These are phyloP conservation scores for Tympanoctomys barrerae DNA, from an alignment of 2,797 vertebrate genomes.

Conservation along the genomic window DNA sequence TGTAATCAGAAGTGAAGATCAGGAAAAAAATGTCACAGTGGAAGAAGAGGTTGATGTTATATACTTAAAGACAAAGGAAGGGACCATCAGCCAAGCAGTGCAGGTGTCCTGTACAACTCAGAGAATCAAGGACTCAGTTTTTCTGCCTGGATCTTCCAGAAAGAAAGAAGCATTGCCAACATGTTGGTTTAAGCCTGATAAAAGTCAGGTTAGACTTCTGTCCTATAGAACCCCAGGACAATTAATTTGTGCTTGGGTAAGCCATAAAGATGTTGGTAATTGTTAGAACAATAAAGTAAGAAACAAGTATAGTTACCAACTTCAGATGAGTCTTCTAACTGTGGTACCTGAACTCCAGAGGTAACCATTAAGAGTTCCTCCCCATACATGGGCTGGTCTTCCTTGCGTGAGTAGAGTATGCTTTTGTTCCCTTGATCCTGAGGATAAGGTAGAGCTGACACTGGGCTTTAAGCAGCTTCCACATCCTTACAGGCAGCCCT, in stretches of 20 bases:
- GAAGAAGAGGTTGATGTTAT: not conserved
- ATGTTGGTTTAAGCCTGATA: not conserved
- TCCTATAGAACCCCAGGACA: not conserved
- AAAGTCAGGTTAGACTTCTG: not conserved
- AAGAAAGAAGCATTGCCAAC: not conserved
- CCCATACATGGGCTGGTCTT: too few species aligned
- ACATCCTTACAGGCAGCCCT: not conserved
- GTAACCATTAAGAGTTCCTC: not conserved
- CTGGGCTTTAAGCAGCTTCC: not conserved
- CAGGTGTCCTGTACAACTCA: not conserved
- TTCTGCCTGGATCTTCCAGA: not conserved
- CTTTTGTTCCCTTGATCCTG: not conserved
- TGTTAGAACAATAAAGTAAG: not conserved
- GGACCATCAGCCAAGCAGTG: not conserved
- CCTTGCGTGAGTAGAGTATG: not conserved
- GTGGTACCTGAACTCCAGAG: not conserved
- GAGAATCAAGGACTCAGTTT: not conserved
- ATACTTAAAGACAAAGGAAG: not conserved
- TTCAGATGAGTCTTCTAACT: not conserved
- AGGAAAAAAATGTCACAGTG: not conserved
- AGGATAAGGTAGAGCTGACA: not conserved
- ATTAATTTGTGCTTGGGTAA: not conserved
- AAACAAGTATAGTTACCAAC: not conserved
- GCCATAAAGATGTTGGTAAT: not conserved
- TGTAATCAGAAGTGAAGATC: not conserved